Percentiles rank a stretch among this genome's conserved stretches.
Conservation (phyloP, 2,113 vertebrate species). For the Zosterops lateralis region DNA sequence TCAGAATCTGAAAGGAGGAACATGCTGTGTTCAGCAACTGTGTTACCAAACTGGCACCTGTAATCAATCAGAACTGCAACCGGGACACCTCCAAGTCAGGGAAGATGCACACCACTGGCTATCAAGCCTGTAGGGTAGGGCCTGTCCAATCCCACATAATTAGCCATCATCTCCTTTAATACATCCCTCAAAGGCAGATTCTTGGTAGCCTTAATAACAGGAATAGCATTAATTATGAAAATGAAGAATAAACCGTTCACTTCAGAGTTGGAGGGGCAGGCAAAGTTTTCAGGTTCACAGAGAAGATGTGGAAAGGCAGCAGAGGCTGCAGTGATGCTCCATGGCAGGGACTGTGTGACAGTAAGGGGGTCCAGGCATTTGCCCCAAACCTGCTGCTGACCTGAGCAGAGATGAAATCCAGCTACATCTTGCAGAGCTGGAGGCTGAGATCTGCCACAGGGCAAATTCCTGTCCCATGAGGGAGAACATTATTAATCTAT, state of each 20-base stretch:
- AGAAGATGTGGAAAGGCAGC: not conserved
- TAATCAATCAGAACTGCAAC: not conserved
- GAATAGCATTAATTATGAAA: not conserved
- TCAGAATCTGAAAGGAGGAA: not conserved
- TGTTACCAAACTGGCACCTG: not conserved
- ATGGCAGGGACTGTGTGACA: accelerated
- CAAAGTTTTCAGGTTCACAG: not conserved
- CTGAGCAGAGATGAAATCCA: accelerated
- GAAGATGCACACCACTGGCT: not conserved
- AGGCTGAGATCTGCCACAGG: not conserved
- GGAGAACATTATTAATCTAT: not conserved
- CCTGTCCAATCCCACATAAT: not conserved
- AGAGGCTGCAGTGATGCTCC: not conserved
- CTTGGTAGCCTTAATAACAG: not conserved
- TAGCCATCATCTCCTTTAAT: not conserved
- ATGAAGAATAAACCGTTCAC: not conserved
- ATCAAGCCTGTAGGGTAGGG: not conserved
- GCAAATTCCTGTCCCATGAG: not conserved
- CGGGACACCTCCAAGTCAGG: not conserved
- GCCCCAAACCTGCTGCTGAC: not conserved
- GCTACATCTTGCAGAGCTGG: not conserved
- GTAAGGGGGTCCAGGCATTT: not conserved
- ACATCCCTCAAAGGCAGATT: not conserved
- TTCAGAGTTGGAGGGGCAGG: not conserved
- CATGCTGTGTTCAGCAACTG: not conserved